Evolutionary conservation across 1,140 invertebrate species (phyloP), one percentile per base, ranked within the genome.

Genomic region (Neodiprion lecontei): DNA sequence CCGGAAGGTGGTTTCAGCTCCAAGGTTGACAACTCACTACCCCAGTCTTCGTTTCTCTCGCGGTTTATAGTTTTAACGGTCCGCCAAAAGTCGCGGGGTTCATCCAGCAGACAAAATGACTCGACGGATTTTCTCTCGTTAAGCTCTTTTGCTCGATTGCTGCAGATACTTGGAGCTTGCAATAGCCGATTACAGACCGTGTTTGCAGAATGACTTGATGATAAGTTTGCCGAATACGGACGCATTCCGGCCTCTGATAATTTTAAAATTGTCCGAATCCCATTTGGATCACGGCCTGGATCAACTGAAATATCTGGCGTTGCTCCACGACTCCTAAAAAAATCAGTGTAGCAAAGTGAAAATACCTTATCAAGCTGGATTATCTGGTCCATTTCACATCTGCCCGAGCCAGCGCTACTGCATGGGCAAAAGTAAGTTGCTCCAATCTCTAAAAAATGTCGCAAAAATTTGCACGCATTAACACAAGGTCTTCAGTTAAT

Each of bases 1-100:
- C 87, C 86, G 65, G 81, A 84, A 47, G 88, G 88, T 50, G 88
- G 87, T 70, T 88, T 88, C 67, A 88, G 79, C 74, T 88, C 85
- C 70, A 86, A 80, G 21, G 86, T 86, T n/a, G 87, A 86, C 66
- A 88, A 76, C 77, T 87, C 86, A 81, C 77, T 87, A 78, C 83
- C 82, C 84, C 85, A 86, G 71, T 85, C 80, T 68, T 81, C 83
- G 67, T 78, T 69, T 50, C 80, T 80, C 65, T 78, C 84, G 76
- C 70, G 78, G 65, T 40, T 68, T 48, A 69, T 67, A 50, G 74
- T 73, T 68, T 72, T 75, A 23, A 78, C 21, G 65, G 74, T 79
- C 40, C 78, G 77, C 21, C 81, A 79, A 69, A 79, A 72, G 69
- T 81, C 81, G n/a, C 78, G 76, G 53, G 73, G n/a, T 47, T 84